Conservation (phyloP, 1,140 invertebrate species). For the Drosophila trapezifrons region DNA sequence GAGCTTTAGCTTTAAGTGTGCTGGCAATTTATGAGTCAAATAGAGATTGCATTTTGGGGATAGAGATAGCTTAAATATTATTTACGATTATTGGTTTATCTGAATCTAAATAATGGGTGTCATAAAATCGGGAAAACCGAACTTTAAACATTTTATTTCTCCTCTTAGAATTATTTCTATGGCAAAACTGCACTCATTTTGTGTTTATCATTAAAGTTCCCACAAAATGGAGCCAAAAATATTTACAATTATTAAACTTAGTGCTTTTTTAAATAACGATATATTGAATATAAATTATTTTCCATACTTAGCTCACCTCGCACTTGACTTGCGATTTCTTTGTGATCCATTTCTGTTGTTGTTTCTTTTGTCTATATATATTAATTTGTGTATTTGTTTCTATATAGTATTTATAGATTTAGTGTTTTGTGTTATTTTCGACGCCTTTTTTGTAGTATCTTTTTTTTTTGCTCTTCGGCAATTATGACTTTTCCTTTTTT, state of each 20-base stretch:
- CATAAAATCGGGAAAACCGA: not conserved
- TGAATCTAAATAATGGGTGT: not conserved
- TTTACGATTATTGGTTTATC: not conserved
- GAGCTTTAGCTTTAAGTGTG: constrained; percentile 2
- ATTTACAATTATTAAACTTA: constrained; percentile 5
- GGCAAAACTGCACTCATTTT: not conserved
- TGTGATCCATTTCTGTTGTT: constrained; percentile 75
- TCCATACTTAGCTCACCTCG: constrained; percentile 83
- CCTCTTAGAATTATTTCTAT: not conserved
- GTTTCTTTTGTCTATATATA: constrained; percentile 33
- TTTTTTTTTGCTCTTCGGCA: constrained; percentile 26
- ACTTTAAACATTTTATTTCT: no score
- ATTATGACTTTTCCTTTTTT: constrained; percentile 42
- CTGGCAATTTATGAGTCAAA: not conserved
- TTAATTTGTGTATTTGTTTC: constrained; percentile 31
- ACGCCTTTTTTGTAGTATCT: constrained; percentile 25
- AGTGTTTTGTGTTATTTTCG: constrained; percentile 34
- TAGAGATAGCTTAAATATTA: not conserved
- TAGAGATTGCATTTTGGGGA: not conserved
- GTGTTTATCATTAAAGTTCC: not conserved
- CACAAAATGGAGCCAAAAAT: constrained; percentile 16
- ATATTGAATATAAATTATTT: constrained; percentile 18
- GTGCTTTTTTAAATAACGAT: constrained; percentile 7
- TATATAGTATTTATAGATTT: constrained; percentile 54
- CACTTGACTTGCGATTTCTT: constrained; percentile 83